Conservation (phyloP, 2,113 vertebrate species). For the Corynorhinus townsendii region DNA sequence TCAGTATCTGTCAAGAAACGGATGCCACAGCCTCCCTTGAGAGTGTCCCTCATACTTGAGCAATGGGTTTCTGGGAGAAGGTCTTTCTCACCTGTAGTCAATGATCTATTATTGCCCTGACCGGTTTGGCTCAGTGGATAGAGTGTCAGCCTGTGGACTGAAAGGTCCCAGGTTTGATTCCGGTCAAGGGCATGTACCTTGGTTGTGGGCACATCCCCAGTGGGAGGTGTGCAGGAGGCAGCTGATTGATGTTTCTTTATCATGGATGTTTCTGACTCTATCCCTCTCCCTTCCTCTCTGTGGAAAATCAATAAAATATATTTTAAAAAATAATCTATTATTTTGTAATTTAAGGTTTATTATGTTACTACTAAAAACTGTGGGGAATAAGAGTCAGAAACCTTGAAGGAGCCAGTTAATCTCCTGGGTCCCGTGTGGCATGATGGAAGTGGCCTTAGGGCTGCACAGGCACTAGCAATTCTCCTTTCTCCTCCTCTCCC, state of each 20-base stretch:
- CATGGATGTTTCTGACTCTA: too few relatives aligned
- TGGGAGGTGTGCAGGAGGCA: too few relatives aligned
- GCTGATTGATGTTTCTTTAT: too few relatives aligned
- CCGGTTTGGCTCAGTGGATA: too few relatives aligned
- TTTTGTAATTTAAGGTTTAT: background rate
- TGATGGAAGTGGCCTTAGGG: background rate
- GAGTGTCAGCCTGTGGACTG: too few relatives aligned
- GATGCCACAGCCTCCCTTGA: too few relatives aligned
- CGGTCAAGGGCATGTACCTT: too few relatives aligned
- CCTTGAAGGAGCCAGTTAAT: background rate
- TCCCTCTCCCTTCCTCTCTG: too few relatives aligned
- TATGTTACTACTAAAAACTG: background rate
- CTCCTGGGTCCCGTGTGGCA: background rate
- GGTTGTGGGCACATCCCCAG: too few relatives aligned
- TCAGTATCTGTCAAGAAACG: background rate
- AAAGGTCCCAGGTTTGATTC: too few relatives aligned
- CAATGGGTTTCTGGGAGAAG: background rate
- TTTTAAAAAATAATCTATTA: background rate
- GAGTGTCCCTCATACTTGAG: accelerated
- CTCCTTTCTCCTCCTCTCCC: background rate
- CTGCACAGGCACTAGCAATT: accelerated
- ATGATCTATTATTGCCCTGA: background rate
- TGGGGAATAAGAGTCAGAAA: background rate
- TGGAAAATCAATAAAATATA: too few relatives aligned
- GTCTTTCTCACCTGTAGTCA: background rate